Percentiles rank a stretch among this genome's conserved stretches.
These are phyloP conservation scores for Diglossa cyanea DNA, from an alignment of 2,797 vertebrate species.

Conservation along the genomic window DNA sequence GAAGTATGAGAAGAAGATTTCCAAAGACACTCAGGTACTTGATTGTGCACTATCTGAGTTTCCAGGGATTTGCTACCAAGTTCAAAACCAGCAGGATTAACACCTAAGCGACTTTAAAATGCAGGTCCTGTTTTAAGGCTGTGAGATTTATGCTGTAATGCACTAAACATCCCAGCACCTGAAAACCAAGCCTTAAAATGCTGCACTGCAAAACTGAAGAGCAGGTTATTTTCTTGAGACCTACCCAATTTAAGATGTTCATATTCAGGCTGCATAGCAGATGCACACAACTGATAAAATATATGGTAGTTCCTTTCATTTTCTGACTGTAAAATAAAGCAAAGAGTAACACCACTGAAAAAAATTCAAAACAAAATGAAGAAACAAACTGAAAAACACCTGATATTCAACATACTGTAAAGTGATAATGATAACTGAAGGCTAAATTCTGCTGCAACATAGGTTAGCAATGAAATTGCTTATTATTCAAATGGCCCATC, in stretches of 20 bases:
- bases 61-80: not conserved
- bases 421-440: not conserved
- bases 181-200: not conserved
- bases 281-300: slow-evolving; percentile 97
- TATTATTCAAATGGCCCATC: not conserved
- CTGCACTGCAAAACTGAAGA: not conserved
- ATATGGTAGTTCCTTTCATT: slow-evolving; percentile 98
- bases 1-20: not conserved
- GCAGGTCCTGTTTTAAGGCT: not conserved
- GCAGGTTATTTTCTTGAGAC: slow-evolving; percentile 35
- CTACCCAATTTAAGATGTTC: slow-evolving; percentile 86
- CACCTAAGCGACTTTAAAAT: not conserved
- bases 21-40: not conserved
- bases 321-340: slow-evolving; percentile 83
- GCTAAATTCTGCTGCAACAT: not conserved
- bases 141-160: not conserved
- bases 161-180: not conserved
- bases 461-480: not conserved
- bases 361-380: not conserved
- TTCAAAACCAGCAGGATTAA: not conserved
- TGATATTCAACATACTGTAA: not conserved
- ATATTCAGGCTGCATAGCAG: slow-evolving; percentile 85
- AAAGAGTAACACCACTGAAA: not conserved
- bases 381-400: not conserved
- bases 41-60: not conserved